Base-by-base conservation (phyloP, 2,113 vertebrate species). In the Ranitomeya variabilis region DNA sequence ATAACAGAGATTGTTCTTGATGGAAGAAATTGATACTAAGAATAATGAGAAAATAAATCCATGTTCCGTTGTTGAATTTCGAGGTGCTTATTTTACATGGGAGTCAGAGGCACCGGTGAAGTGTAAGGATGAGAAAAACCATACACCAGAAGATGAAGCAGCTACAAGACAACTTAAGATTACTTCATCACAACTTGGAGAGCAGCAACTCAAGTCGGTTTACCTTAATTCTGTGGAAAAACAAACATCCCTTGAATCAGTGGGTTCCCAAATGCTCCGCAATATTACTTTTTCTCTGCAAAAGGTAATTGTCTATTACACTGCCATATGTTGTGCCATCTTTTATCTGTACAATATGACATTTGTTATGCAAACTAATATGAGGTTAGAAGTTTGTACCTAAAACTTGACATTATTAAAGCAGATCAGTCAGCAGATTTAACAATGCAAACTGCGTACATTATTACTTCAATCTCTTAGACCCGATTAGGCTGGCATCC, bases 21-120 rank as follows among this genome's bases (percentile, higher is more conserved):
- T 96, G 94, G 94, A 95, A n/a, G 95, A 95, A 86, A 91, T 93
- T 80, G 91, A 95, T 90, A 89, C 86, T 3, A 83, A 95, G 37
- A 83, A 90, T 71, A 80, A 45, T 69, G 95, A 95, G 90, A 92
- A 91, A 80, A 93, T 94, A 86, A 92, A 95, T 80, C 92, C 93
- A 0, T 73, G 54, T 95, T 94, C 66, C 10, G 91, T 89, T 0
- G 92, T 96, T 26, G 95, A 96, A 91, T 96, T 96, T 90, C 91
- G 84, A 64, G 92, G 94, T 0, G 94, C 95, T 81, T 96, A 94
- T 0, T 91, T 96, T 69, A 93, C 93, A 15, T 96, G 96, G 96
- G 94, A 60, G 7, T 11, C 71, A 86, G 80, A 16, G n/a, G 12
- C 45, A 66, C 31, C n/a, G 23, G 67, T 54, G 45, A 23, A 37